A percentile compares a stretch with the other conserved stretches of the same genome.
phyloP scores from a whole-genome alignment of 2,888 invertebrate genomes.

The Pristionchus exspectatus region DNA sequence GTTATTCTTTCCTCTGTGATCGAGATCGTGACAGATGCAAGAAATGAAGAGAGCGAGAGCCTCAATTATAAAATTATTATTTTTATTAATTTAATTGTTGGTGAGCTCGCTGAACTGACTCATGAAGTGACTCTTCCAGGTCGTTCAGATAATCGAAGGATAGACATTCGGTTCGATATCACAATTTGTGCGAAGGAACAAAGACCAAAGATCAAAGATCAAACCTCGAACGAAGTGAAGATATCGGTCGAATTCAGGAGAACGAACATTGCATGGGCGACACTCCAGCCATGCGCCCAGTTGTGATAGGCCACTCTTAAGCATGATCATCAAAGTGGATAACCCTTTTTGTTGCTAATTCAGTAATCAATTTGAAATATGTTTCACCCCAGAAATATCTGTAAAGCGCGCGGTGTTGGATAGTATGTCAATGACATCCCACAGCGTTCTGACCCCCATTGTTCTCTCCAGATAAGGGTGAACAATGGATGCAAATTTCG shows the following conservation, averaged over 20 bases:
- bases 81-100: not conserved
- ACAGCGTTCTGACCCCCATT: no score
- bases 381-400: not conserved
- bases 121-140: no score
- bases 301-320: conserved; percentile 86
- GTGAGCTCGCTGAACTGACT: no score
- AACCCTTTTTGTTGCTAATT: no score
- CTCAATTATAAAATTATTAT: conserved; percentile 81
- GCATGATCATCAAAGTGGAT: no score
- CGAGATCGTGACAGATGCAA: conserved; percentile 89
- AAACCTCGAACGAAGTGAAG: conserved; percentile 74
- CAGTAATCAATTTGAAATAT: not conserved
- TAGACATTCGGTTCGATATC: no score
- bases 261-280: conserved; percentile 87
- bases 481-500: no score
- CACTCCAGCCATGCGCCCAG: conserved; percentile 91
- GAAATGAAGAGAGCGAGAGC: conserved; percentile 88
- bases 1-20: conserved; percentile 91
- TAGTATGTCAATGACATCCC: not conserved
- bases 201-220: not conserved
- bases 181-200: no score
- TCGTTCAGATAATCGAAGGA: no score
- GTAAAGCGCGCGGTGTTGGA: not conserved
- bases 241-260: conserved; percentile 69
- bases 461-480: no score